Evolutionary conservation across 2,113 vertebrate species (phyloP).

Genomic region (Galeopterus variegatus): DNA sequence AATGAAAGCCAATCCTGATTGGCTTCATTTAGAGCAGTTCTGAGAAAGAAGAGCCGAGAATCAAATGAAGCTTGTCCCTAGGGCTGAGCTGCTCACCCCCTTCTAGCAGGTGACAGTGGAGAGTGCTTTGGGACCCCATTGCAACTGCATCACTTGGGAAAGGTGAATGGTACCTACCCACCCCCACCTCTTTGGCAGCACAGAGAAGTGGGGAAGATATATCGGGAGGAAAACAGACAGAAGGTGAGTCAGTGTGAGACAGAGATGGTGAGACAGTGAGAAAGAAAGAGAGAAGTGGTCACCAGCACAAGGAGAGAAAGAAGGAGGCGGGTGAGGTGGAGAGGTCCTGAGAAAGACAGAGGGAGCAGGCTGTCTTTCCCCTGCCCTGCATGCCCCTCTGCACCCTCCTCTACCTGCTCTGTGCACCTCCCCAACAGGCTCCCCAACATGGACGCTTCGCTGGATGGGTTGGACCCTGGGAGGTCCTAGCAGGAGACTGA

Average conservation of each 20-base stretch:
- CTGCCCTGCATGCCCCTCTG: neutral
- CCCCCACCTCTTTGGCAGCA: no score
- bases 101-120: rapidly evolving
- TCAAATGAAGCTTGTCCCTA: conserved; percentile 69
- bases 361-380: neutral
- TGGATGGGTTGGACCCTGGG: neutral
- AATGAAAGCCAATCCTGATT: conserved; percentile 86
- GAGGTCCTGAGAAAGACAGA: neutral
- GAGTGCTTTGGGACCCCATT: neutral
- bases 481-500: no score
- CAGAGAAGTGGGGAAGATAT: neutral
- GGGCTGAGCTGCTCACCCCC: neutral
- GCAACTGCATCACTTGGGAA: neutral
- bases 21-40: conserved; percentile 87
- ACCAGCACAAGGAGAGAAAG: neutral
- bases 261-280: neutral
- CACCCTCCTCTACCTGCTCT: neutral
- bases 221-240: neutral
- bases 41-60: conserved; percentile 83
- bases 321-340: neutral
- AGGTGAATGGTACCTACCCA: neutral
- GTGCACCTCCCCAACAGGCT: rapidly evolving
- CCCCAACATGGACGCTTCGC: rapidly evolving
- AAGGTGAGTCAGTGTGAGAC: neutral
- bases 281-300: neutral